Evolutionary conservation across 53 echinoderm and acorn worm species (phyloP), one percentile per base, ranked within the genome.

Genomic region (Arbacia lixula): DNA sequence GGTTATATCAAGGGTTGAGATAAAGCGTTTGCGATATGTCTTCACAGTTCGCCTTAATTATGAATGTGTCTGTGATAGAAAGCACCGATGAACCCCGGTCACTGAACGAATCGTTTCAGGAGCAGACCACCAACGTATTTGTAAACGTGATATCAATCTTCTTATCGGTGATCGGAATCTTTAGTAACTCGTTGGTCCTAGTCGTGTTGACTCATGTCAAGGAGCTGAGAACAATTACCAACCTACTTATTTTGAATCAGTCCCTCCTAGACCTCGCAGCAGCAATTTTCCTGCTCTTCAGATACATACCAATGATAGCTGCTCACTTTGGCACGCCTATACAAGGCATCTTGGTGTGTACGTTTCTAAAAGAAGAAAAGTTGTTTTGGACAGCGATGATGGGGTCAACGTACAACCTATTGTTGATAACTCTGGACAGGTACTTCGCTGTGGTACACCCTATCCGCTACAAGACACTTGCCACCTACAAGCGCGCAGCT

Each of bases 401-500:
- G 29, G 42, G 87, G 14, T 92, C 89, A 9, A 89, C 77, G 0
- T 40, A 56, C 19, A 92, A 89, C 50, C 76, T 92, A 0, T 75
- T 84, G 0, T 49, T 72, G 41, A 63, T 92, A 46, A 86, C 89
- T 6, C 33, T 86, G 14, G 87, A 89, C 30, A 86, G 92, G 0
- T 92, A 92, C 52, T 39, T 68, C 2, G 92, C 89, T 35, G 76
- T 89, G 30, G 31, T 89, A 1, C 75, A 89, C 29, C 92, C 92
- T 4, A 27, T 89, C 9, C 11, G 32, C 60, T 92, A 89, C 38
- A 72, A 67, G 3, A 77, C 19, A 21, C 51, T 32, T 6, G 49
- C 36, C 19, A 84, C 22, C 6, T 58, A 67, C 26, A 46, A 68
- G 4, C 62, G 41, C 6, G 36, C 46, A 19, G 27, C 54, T 10